phyloP scores from a whole-genome alignment of 23 tunicate genomes.

The Halocynthia roretzi region DNA sequence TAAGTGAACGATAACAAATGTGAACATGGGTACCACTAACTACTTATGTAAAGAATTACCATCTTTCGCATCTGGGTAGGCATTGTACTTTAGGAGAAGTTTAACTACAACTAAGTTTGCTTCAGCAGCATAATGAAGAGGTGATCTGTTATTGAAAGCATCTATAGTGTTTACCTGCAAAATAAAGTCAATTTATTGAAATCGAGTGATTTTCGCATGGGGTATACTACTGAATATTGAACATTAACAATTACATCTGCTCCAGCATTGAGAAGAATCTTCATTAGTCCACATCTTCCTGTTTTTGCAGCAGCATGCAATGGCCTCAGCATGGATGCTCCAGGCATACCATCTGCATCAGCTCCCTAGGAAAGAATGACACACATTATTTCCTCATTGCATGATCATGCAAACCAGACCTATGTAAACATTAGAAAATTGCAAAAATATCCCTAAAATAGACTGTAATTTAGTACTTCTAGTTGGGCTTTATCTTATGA shows the following conservation, averaged over 20 bases:
- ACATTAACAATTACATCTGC: neutral
- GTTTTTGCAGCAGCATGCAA: constrained; percentile 2
- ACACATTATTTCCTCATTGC: neutral
- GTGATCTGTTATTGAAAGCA: neutral
- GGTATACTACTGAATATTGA: neutral
- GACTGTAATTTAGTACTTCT: too few species aligned
- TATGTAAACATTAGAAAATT: too few species aligned
- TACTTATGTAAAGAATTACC: neutral
- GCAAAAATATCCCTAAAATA: too few species aligned
- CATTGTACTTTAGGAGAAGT: neutral
- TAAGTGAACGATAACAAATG: neutral
- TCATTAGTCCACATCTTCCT: neutral
- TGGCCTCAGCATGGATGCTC: constrained; percentile 6
- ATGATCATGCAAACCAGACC: too few species aligned
- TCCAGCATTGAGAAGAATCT: constrained; percentile 3
- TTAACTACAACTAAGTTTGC: neutral
- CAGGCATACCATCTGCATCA: constrained; percentile 16
- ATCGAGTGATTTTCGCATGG: too few species aligned
- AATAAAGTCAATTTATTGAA: too few species aligned
- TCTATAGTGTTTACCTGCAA: constrained; percentile 6
- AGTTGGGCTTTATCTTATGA: too few species aligned
- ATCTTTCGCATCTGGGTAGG: constrained; percentile 4
- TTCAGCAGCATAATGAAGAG: constrained; percentile 14
- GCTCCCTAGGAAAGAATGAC: constrained; percentile 3
- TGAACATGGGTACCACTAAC: neutral